phyloP scores from a whole-genome alignment of 2,888 invertebrate genomes.

The Ptilodon capucinus region DNA sequence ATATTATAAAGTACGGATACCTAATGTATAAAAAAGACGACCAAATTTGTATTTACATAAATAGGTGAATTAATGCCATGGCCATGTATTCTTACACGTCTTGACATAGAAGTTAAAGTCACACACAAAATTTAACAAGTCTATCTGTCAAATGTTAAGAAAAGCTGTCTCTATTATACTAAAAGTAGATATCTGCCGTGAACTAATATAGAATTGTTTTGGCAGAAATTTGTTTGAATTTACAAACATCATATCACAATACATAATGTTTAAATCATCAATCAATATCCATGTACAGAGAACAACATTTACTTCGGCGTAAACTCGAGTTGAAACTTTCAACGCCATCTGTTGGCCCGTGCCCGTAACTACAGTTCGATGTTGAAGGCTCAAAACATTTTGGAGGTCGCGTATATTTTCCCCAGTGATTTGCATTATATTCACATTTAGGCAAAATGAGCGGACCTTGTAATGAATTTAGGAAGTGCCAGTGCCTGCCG shows the following conservation, averaged over 20 bases:
- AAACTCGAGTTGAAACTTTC: slow-evolving; percentile 15
- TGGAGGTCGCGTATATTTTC: slow-evolving; percentile 27
- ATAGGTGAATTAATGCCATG: no score
- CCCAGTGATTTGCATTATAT: slow-evolving; percentile 39
- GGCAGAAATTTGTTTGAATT: no score
- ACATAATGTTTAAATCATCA: neutral
- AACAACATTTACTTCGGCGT: slow-evolving; percentile 8
- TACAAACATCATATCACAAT: neutral
- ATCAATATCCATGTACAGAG: slow-evolving; percentile 10
- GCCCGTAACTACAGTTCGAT: slow-evolving; percentile 32
- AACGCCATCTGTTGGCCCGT: slow-evolving; percentile 37
- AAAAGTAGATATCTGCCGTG: no score
- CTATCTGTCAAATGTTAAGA: no score
- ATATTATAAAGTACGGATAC: no score
- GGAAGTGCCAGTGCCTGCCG: slow-evolving; percentile 17
- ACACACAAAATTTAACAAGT: no score
- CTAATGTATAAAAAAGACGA: no score
- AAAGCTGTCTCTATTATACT: no score
- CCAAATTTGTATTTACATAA: no score
- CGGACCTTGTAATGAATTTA: slow-evolving; percentile 35
- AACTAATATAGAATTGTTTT: no score
- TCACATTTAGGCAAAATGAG: slow-evolving; percentile 41
- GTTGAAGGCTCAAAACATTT: slow-evolving; percentile 26
- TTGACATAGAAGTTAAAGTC: no score
- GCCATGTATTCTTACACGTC: no score